Evolutionary conservation across 2,888 invertebrate species (phyloP), one percentile per base, ranked within the genome.

Genomic region (Hypomecis punctinalis): DNA sequence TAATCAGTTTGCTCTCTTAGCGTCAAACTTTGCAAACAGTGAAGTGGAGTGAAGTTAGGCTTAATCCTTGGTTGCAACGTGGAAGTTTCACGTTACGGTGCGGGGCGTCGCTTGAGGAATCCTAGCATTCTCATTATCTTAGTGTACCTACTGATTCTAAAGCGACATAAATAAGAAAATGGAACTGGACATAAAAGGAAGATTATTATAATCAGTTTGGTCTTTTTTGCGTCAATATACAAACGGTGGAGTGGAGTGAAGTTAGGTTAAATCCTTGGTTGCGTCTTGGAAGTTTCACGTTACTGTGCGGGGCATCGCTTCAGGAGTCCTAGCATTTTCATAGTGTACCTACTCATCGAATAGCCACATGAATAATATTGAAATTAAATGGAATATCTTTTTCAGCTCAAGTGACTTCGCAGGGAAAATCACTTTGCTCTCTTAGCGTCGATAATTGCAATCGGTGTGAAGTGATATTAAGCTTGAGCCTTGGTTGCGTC

Each of bases 341-440:
- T 23, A 23, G 23, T 23, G 23, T 23, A 23, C 23, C 23, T 23
- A 23, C 23, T 23, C 23, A 23, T 23, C 3, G 23, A 3, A 23
- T 23, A 23, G 23, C 23, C 23, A 23, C 23, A 23, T 23, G 23
- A 23, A 23, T 23, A 23, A 23, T 2, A 23, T 23, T 23, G 23
- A 65, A 65, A 60, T 69, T 68, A 70, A 72, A 70, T 66, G 43
- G 70, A 63, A 70, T 67, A 65, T 67, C 67, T 70, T 68, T 61
- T 58, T 66, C 63, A 65, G 67, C 70, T 66, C 57, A 48, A 67
- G 70, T 68, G 63, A 70, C 67, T 63, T 63, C 59, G 64, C 67
- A 67, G 48, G 68, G 23, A 23, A 23, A 23, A 23, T 23, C 23
- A 23, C 23, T 2, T 23, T 23, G 23, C 23, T 23, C 23, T 23